Percentiles rank a stretch among this genome's conserved stretches.
phyloP scores from a whole-genome alignment of 2,888 invertebrate genomes.

The Strigamia crassipes region DNA sequence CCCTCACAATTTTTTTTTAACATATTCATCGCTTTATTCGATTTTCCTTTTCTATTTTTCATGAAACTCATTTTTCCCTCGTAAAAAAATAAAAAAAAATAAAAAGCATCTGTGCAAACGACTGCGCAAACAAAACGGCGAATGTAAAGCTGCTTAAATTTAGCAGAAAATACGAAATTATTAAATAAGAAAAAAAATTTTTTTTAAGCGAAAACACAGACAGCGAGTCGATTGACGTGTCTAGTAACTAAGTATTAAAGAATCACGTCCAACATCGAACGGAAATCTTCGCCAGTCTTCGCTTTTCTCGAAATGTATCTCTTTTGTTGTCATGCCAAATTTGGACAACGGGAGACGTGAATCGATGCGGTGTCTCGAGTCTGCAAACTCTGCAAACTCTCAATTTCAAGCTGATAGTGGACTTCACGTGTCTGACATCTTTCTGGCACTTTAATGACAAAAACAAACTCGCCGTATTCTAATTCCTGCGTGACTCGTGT shows the following conservation, averaged over 20 bases:
- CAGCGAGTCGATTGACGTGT: not conserved
- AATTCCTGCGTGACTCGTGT: too few species aligned
- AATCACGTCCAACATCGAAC: not conserved
- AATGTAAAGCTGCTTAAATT: not conserved
- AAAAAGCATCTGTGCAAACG: not conserved
- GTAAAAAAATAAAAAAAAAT: too few species aligned
- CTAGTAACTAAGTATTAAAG: not conserved
- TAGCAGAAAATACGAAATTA: not conserved
- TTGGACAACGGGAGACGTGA: not conserved
- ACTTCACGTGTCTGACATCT: too few species aligned
- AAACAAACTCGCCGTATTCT: too few species aligned
- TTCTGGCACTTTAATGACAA: too few species aligned
- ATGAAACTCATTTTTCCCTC: too few species aligned
- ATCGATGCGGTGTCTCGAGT: not conserved
- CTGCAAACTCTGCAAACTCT: not conserved
- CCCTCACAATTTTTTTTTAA: too few species aligned
- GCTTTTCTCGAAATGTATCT: not conserved
- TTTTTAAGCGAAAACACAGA: not conserved
- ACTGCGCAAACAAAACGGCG: not conserved
- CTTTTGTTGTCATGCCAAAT: slow-evolving; percentile 10
- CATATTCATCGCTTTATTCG: too few species aligned
- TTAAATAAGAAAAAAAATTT: too few species aligned
- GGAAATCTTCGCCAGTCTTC: not conserved
- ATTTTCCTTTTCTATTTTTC: too few species aligned
- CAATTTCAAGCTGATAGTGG: not conserved